These are phyloP conservation scores for Ellobius talpinus DNA, from an alignment of 2,113 vertebrate species.

Conservation along the genomic window DNA sequence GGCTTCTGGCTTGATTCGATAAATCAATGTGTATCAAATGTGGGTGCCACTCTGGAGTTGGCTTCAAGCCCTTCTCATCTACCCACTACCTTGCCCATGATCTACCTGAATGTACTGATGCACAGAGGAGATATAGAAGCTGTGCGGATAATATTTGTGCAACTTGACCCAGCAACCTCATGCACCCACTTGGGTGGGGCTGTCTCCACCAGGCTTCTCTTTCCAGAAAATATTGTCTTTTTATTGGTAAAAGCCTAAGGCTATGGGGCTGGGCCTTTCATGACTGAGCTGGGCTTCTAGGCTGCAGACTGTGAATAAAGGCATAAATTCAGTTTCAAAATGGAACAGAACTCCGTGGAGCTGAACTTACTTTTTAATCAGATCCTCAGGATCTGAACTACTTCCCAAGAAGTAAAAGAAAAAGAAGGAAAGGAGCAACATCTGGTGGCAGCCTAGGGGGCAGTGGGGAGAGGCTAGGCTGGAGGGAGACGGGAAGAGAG, in stretches of 20 bases:
- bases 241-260: slow-evolving; percentile 71
- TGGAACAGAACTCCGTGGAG: slow-evolving; percentile 74
- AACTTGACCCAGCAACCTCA: slow-evolving; percentile 59
- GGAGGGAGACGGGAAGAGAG: no score
- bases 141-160: background rate
- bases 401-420: slow-evolving; percentile 58
- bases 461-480: background rate
- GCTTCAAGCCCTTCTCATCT: slow-evolving; percentile 84
- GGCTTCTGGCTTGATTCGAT: slow-evolving; percentile 87
- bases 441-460: slow-evolving; percentile 70
- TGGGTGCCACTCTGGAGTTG: slow-evolving; percentile 59
- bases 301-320: slow-evolving; percentile 64
- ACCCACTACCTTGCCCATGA: slow-evolving; percentile 68
- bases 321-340: slow-evolving; percentile 17
- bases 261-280: slow-evolving; percentile 62
- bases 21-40: slow-evolving; percentile 88
- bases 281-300: slow-evolving; percentile 62
- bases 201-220: slow-evolving; percentile 70
- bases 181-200: slow-evolving; percentile 58
- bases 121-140: slow-evolving; percentile 53
- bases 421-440: slow-evolving; percentile 40
- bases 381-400: slow-evolving; percentile 79
- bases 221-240: slow-evolving; percentile 67
- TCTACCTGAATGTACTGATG: slow-evolving; percentile 71
- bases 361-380: slow-evolving; percentile 80